Percentiles rank a stretch among this genome's conserved stretches.
These are phyloP conservation scores for Platyscapa corneri DNA, from an alignment of 1,140 invertebrate species.

Conservation along the genomic window DNA sequence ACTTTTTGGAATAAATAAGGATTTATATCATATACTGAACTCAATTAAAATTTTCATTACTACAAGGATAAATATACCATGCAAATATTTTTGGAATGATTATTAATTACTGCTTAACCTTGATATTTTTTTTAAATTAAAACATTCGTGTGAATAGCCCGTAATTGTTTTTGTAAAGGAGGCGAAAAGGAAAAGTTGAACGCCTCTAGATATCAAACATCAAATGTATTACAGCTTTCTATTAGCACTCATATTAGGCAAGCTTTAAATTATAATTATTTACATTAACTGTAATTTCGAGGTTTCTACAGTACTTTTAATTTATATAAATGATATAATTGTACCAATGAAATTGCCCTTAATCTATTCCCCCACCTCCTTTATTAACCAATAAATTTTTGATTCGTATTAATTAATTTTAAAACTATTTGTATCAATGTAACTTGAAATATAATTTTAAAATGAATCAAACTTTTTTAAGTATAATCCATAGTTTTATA, in stretches of 20 bases:
- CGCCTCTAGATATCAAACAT: neutral
- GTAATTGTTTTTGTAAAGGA: neutral
- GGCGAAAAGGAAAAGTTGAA: neutral
- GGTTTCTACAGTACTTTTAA: neutral
- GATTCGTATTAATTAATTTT: too few relatives aligned
- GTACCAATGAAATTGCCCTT: too few relatives aligned
- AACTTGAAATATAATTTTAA: too few relatives aligned
- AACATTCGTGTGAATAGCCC: neutral
- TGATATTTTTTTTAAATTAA: neutral
- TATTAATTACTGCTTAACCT: neutral
- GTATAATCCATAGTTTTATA: too few relatives aligned
- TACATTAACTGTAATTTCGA: neutral
- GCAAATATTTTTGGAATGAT: neutral
- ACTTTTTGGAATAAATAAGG: neutral
- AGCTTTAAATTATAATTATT: slow-evolving; percentile 1
- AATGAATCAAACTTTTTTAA: too few relatives aligned
- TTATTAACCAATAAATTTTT: too few relatives aligned
- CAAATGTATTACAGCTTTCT: neutral
- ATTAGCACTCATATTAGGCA: neutral
- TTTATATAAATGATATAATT: too few relatives aligned
- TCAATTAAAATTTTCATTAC: slow-evolving; percentile 1
- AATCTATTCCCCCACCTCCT: too few relatives aligned
- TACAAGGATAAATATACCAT: neutral
- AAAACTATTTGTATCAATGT: too few relatives aligned
- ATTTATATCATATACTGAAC: slow-evolving; percentile 2